Evolutionary conservation across 2,888 invertebrate genomes (phyloP), one percentile per base, ranked within the genome.

Genomic region (Lithodes maja): DNA sequence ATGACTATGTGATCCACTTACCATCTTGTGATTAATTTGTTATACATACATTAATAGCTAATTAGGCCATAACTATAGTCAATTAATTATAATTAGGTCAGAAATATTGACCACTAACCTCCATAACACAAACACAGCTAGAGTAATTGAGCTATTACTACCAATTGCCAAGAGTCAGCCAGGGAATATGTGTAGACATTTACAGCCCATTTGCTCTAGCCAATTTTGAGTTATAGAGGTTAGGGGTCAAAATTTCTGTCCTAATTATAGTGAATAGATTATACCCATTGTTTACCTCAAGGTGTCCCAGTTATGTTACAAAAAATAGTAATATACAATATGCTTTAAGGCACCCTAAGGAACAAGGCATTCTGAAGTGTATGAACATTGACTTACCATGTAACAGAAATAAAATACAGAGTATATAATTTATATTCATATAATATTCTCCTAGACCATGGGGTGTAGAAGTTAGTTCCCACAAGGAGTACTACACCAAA

Each of bases 241-340:
- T 33, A 33, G 33, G 33, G 33, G 33, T 33, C 33, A 33, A 33
- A 0, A 33, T 33, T 33, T 33, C 33, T 33, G 33, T 0, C 33
- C 33, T 33, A 33, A 33, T 33, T 33, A 33, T 33, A 33, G 33
- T 33, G 33, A 33, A 33, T 33, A 33, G 33, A 33, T 33, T 33
- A 33, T 33, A 88, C 88, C 85, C 85, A 85, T 80, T 85, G 85
- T 85, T 88, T 88, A 88, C 88, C 88, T 88, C 88, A 88, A 88
- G 88, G 88, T 88, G 88, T 88, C 88, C 88, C 88, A 88, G 83
- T 88, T 87, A 84, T 84, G 85, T 85, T 88, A 88, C 83, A 88
- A 88, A 88, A 88, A 88, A 88, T 88, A 88, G 84, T 88, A 88
- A 88, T 88, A 88, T 88, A 88, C 88, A 88, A 88, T 88, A 88